Base-by-base conservation (phyloP, 2,113 vertebrate genomes). In the Phylloscopus trochiloides region DNA sequence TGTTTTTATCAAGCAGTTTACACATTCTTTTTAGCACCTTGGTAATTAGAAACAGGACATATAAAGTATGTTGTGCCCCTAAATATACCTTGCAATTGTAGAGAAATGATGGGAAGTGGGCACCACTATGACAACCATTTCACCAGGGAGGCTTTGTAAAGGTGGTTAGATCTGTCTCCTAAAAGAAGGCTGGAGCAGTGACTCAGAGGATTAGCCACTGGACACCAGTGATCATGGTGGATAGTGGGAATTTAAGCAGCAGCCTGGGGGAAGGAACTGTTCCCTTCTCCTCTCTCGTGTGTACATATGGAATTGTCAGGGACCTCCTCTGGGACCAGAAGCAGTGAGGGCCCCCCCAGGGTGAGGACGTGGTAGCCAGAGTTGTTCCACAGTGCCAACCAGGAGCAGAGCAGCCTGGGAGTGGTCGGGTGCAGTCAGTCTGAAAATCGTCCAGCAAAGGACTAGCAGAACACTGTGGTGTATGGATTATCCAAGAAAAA, bases 31-130 rank as follows among this genome's bases (percentile, higher is more conserved):
- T 89, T 52, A 73, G 52, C 19, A 85, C 43, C 68, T 58, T 91
- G 78, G 67, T 94, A 94, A 95, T 91, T 91, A 91, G 93, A 92
- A 81, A 4, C 45, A 80, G 62, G 55, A 74, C 38, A 48, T n/a
- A 72, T 40, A 62, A 79, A 84, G 32, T 61, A 51, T 36, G 5
- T 47, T 63, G 14, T 67, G 29, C 43, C 29, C 22, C n/a, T 72
- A 94, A 90, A 88, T 55, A 50, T 14, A 54, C 14, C 14, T 77
- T 65, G 34, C 9, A 71, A 29, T 66, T 79, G 19, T 36, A 62
- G 8, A 67, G 40, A 93, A 84, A 54, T 36, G 6, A 12, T 38
- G 43, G 72, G n/a, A 88, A 83, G 63, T 7, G 12, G 6, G 31
- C 40, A 55, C 54, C 13, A 17, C 55, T 43, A 13, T 38, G 38